phyloP scores from a whole-genome alignment of 1,140 invertebrate genomes.

The Apis florea region DNA sequence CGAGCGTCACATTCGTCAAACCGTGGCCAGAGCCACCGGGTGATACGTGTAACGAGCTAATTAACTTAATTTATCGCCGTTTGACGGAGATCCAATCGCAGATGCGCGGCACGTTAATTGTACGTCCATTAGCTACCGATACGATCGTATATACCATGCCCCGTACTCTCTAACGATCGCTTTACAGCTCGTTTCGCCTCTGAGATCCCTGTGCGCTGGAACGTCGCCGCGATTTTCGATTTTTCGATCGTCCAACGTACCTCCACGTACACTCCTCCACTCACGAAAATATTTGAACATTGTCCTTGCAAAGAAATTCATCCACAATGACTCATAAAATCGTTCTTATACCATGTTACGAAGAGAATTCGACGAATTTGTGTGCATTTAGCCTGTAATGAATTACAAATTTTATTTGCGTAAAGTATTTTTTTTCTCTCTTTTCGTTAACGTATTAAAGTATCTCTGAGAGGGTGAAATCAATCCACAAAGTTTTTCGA shows the following conservation, averaged over 20 bases:
- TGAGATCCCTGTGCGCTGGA: constrained; percentile 36
- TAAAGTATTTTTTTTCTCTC: no score
- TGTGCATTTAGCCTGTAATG: no score
- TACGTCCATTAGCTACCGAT: constrained; percentile 71
- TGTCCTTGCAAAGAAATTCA: no score
- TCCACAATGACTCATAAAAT: no score
- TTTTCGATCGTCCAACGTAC: constrained; percentile 7
- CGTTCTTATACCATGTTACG: no score
- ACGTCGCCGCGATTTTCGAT: constrained; percentile 40
- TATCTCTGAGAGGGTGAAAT: no score
- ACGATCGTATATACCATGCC: constrained; percentile 65
- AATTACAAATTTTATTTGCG: no score
- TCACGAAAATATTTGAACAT: no score
- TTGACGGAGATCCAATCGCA: constrained; percentile 72
- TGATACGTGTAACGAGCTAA: constrained; percentile 72
- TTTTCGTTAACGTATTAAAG: no score
- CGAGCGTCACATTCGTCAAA: constrained; percentile 71
- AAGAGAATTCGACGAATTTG: no score
- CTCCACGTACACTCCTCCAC: no score
- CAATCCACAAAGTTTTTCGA: no score
- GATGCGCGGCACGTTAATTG: constrained; percentile 72
- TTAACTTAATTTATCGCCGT: constrained; percentile 75
- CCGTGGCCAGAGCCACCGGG: constrained; percentile 54
- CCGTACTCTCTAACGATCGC: constrained; percentile 64
- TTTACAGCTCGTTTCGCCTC: constrained; percentile 65